Conservation (phyloP, 1,140 invertebrate species). For the Rhynchophorus ferrugineus region DNA sequence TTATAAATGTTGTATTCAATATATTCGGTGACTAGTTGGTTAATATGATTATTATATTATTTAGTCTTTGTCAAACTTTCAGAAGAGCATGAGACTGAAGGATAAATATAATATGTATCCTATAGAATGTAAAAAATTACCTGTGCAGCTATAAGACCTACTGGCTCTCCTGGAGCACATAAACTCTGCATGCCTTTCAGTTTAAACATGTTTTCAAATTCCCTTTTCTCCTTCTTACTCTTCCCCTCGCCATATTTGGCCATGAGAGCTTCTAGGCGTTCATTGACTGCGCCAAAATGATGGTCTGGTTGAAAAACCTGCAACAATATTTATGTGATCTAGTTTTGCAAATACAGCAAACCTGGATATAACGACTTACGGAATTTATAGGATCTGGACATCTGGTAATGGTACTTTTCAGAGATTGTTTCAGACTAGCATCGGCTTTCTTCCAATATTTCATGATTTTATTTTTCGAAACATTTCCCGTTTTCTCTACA, state of each 20-base stretch:
- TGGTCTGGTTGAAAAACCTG: conserved; percentile 57
- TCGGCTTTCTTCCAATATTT: conserved; percentile 55
- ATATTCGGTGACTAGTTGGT: too few species aligned
- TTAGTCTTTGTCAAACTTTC: too few species aligned
- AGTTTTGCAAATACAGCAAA: background rate
- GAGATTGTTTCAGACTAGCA: conserved; percentile 50
- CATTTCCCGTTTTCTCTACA: conserved; percentile 18
- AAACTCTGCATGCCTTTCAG: conserved; percentile 69
- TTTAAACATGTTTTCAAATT: conserved; percentile 64
- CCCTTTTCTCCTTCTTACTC: conserved; percentile 42
- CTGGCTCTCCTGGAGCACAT: conserved; percentile 87
- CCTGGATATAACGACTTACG: conserved; percentile 11
- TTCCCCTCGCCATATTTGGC: conserved; percentile 53
- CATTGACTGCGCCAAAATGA: conserved; percentile 74
- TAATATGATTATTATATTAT: too few species aligned
- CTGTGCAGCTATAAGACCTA: conserved; percentile 89
- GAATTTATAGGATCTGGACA: conserved; percentile 71
- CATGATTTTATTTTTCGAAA: conserved; percentile 41
- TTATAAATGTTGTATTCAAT: too few species aligned
- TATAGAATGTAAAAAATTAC: too few species aligned
- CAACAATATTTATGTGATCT: background rate
- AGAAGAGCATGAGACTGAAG: too few species aligned
- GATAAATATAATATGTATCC: too few species aligned
- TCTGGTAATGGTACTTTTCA: conserved; percentile 35
- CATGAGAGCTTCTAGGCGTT: conserved; percentile 65